phyloP scores from a whole-genome alignment of 2,113 vertebrate genomes.

The Dissostichus mawsoni region DNA sequence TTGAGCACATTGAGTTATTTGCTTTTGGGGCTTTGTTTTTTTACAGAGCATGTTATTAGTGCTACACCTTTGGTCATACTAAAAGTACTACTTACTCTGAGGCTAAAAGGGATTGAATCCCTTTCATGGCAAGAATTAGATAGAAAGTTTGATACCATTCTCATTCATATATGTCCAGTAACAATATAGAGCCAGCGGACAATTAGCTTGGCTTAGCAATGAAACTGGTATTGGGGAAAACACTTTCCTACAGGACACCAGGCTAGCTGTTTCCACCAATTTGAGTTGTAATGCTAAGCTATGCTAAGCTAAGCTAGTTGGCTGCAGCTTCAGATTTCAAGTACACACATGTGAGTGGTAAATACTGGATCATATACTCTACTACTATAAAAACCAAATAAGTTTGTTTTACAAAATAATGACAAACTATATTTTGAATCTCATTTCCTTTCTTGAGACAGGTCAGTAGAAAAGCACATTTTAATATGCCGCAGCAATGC shows the following conservation, averaged over 20 bases:
- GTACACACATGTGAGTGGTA: neutral
- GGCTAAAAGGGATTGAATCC: neutral
- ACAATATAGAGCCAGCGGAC: too few species aligned
- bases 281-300: neutral
- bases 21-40: neutral
- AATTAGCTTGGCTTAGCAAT: neutral
- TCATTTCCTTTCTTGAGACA: neutral
- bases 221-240: neutral
- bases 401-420: neutral
- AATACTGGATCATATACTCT: neutral
- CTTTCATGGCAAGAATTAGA: neutral
- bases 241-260: neutral
- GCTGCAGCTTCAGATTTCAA: neutral
- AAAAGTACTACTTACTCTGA: neutral
- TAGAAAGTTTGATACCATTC: neutral
- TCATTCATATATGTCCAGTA: neutral
- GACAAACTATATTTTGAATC: slow-evolving; percentile 1
- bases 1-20: slow-evolving; percentile 11
- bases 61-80: neutral
- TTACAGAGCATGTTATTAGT: neutral
- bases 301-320: too few species aligned
- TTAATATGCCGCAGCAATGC: neutral
- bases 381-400: neutral
- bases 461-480: slow-evolving; percentile 16
- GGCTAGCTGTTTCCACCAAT: neutral